Percentiles rank a stretch among this genome's conserved stretches.
Evolutionary conservation across 2,888 invertebrate genomes (phyloP).

Genomic region (Drepanosiphum platanoidis): DNA sequence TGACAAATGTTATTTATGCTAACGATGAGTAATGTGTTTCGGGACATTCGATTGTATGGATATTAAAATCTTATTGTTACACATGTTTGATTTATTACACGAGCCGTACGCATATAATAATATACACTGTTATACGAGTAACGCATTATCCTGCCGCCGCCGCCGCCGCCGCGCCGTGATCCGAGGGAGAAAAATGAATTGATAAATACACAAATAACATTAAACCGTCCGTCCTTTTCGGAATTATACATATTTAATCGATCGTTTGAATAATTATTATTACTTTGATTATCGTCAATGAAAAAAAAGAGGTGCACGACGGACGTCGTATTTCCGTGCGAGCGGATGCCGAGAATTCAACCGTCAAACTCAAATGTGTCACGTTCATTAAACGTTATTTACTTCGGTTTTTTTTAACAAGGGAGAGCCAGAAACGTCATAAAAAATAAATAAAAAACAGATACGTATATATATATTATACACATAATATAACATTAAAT

Average conservation of each 20-base stretch:
- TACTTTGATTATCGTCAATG: too few species aligned
- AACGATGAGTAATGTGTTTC: constrained; percentile 10
- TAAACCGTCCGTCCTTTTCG: neutral
- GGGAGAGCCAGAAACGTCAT: neutral
- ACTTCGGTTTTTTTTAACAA: neutral
- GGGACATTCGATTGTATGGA: neutral
- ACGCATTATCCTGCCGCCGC: neutral
- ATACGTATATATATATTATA: neutral
- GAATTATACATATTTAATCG: neutral
- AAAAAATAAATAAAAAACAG: neutral
- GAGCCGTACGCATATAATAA: neutral
- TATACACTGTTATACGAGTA: too few species aligned
- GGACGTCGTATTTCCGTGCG: neutral
- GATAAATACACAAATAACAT: neutral
- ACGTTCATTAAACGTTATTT: constrained; percentile 7
- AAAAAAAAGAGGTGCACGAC: neutral
- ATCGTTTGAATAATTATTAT: too few species aligned
- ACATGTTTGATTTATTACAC: neutral
- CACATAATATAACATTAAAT: constrained; percentile 17
- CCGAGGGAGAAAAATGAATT: neutral
- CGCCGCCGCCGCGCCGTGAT: neutral
- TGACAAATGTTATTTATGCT: constrained; percentile 5
- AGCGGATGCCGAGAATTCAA: neutral
- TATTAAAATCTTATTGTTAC: constrained; percentile 11
- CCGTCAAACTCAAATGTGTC: constrained; percentile 4